Conservation (phyloP, 92 coral and sea anemone genomes). For the Muricea muricata region DNA sequence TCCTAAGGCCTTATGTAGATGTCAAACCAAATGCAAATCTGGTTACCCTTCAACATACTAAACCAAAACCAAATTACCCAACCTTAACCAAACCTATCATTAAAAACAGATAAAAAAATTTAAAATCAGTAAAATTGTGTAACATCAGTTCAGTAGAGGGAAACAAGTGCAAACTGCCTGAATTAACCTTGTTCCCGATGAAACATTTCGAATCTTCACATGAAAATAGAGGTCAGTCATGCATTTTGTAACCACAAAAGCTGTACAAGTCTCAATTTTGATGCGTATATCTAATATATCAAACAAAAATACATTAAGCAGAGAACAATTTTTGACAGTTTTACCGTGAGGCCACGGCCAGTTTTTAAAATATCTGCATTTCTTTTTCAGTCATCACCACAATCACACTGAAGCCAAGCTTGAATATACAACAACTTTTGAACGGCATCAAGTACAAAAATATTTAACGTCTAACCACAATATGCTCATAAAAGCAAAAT, state of each 20-base stretch:
- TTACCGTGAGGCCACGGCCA: slow-evolving; percentile 1
- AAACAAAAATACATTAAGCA: neutral
- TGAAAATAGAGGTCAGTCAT: neutral
- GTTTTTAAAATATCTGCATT: neutral
- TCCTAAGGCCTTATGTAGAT: no score
- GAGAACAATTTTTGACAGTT: neutral
- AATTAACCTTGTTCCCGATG: no score
- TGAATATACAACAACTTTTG: neutral
- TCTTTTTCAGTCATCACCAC: neutral
- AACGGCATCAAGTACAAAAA: neutral
- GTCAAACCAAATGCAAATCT: no score
- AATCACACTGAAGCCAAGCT: neutral
- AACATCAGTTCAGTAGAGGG: no score
- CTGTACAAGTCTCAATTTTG: neutral
- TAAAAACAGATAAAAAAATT: no score
- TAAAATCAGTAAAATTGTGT: no score
- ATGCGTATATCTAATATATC: neutral
- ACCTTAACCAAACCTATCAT: no score
- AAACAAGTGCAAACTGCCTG: no score
- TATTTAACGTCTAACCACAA: neutral
- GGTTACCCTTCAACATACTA: no score
- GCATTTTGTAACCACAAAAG: neutral
- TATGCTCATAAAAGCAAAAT: neutral
- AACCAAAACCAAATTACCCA: no score
- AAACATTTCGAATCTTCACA: neutral